These are phyloP conservation scores for Thereva nobilitata DNA, from an alignment of 2,888 invertebrate genomes.

Conservation along the genomic window DNA sequence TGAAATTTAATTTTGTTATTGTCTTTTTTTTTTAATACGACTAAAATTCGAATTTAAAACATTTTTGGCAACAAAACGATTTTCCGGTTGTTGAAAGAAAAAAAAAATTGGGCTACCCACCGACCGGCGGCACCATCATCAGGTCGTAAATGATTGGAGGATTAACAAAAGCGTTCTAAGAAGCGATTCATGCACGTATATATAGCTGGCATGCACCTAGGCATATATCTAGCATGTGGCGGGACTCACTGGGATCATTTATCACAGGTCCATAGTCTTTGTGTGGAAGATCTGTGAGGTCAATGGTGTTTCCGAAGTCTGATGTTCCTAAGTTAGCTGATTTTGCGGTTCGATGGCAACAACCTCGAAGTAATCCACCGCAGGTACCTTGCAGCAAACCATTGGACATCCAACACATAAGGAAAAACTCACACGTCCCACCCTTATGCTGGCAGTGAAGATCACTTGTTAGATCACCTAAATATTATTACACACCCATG, in stretches of 20 bases:
- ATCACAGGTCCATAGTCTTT: slow-evolving; percentile 72
- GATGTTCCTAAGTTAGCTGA: slow-evolving; percentile 68
- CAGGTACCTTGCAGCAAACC: slow-evolving; percentile 85
- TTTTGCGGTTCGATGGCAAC: slow-evolving; percentile 80
- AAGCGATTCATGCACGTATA: neutral
- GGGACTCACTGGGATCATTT: slow-evolving; percentile 77
- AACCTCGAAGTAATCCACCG: slow-evolving; percentile 79
- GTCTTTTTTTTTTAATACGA: no score
- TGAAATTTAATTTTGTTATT: no score
- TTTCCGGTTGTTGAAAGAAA: no score
- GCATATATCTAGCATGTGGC: slow-evolving; percentile 33
- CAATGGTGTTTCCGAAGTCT: slow-evolving; percentile 68
- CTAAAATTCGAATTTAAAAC: no score
- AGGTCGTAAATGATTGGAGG: no score
- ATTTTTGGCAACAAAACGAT: no score
- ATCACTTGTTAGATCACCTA: slow-evolving; percentile 56
- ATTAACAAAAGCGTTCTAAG: no score
- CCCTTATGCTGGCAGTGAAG: slow-evolving; percentile 62
- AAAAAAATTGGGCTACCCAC: no score
- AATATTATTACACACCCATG: slow-evolving; percentile 33
- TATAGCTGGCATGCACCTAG: slow-evolving; percentile 3
- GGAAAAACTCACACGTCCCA: slow-evolving; percentile 86
- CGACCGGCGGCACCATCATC: no score
- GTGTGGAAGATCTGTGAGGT: slow-evolving; percentile 64
- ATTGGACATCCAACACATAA: slow-evolving; percentile 89